These are phyloP conservation scores for Oncorhynchus keta DNA, from an alignment of 2,113 vertebrate species.

Conservation along the genomic window DNA sequence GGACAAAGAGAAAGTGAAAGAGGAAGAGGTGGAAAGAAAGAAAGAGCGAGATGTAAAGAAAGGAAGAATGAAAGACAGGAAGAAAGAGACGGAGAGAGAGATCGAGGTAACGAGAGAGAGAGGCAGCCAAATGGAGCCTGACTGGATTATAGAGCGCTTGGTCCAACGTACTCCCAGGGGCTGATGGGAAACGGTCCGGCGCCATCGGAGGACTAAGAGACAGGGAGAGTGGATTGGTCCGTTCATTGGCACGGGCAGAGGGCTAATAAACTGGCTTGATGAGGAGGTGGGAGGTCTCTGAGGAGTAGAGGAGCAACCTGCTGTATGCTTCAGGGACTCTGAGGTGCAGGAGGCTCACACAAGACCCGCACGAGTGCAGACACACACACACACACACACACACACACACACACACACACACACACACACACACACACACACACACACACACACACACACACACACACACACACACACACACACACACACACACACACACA, in stretches of 20 bases:
- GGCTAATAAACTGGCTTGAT: not conserved
- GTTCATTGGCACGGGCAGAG: constrained; percentile 25
- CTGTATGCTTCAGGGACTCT: not conserved
- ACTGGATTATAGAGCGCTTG: not conserved
- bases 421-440: too few relatives aligned
- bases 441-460: too few relatives aligned
- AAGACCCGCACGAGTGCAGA: not conserved
- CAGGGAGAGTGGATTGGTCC: not conserved
- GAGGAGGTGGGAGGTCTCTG: not conserved
- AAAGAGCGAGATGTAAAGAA: not conserved
- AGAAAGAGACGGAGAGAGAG: constrained; percentile 4
- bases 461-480: not conserved
- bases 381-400: not conserved
- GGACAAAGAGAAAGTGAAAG: not conserved
- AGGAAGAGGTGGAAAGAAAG: not conserved
- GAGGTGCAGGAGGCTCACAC: too few relatives aligned
- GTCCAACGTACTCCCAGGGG: constrained; percentile 17
- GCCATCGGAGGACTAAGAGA: not conserved
- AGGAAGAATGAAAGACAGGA: constrained; percentile 2
- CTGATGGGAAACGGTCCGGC: not conserved
- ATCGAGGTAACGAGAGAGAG: not conserved
- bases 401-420: too few relatives aligned
- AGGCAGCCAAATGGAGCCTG: not conserved
- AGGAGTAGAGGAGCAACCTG: not conserved
- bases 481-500: too few relatives aligned